phyloP scores from a whole-genome alignment of 30 jellyfish, hydroid and myxozoan genomes.

The Pelagia noctiluca region DNA sequence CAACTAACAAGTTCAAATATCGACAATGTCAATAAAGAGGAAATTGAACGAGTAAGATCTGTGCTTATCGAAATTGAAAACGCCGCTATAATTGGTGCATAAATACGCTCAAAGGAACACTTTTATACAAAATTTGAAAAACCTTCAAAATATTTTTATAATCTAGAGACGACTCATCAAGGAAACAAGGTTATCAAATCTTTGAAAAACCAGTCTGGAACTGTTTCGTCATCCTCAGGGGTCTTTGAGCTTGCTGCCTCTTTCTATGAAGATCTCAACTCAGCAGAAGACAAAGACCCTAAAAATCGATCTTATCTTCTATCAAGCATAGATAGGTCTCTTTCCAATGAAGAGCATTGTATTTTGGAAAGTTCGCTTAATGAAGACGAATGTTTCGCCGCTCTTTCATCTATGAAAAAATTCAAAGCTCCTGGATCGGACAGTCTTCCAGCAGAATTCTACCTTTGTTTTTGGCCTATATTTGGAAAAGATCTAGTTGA shows the following conservation, averaged over 20 bases:
- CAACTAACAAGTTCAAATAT: too few species aligned
- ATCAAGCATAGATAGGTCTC: neutral
- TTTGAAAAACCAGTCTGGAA: neutral
- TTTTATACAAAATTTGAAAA: too few species aligned
- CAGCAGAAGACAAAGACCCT: neutral
- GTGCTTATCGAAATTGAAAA: neutral
- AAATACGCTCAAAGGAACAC: constrained; percentile 10
- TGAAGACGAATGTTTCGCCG: neutral
- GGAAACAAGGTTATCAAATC: neutral
- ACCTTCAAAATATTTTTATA: neutral
- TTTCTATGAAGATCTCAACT: neutral
- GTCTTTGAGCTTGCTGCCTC: neutral
- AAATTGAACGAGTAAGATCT: too few species aligned
- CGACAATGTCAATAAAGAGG: too few species aligned
- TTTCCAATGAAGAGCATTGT: neutral
- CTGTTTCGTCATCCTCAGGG: neutral
- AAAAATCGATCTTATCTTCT: neutral
- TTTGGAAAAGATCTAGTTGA: neutral
- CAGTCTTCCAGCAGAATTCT: constrained; percentile 27
- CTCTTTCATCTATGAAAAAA: neutral
- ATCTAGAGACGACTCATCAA: neutral
- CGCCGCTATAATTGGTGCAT: neutral
- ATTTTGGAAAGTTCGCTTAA: neutral
- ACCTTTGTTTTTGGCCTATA: neutral
- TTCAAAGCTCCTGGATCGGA: constrained; percentile 26